These are phyloP conservation scores for Diaphora mendica DNA, from an alignment of 2,888 invertebrate genomes.

Conservation along the genomic window DNA sequence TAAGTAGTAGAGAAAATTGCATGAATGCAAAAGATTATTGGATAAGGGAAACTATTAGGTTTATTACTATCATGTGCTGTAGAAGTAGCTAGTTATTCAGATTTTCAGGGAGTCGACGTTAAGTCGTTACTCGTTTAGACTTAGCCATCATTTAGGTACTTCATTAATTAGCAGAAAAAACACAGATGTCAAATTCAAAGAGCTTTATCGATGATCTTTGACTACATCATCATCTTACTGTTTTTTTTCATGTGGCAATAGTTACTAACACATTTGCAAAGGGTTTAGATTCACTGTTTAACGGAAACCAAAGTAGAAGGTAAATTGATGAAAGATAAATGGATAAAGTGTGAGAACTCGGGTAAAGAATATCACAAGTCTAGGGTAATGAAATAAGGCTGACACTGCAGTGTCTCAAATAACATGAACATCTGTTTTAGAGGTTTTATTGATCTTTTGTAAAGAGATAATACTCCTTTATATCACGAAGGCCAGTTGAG, in stretches of 20 bases:
- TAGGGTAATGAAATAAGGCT: background rate
- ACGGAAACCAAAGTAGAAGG: background rate
- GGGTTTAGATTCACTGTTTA: background rate
- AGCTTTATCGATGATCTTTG: too few species aligned
- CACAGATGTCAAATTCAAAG: background rate
- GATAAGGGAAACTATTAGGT: too few species aligned
- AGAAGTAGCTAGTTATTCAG: too few species aligned
- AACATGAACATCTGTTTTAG: constrained; percentile 40
- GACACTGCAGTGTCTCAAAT: constrained; percentile 17
- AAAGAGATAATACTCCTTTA: constrained; percentile 32
- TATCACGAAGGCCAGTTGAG: constrained; percentile 42
- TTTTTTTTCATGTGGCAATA: too few species aligned
- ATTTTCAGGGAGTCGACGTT: too few species aligned
- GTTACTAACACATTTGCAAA: too few species aligned
- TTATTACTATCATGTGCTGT: too few species aligned
- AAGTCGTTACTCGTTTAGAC: background rate
- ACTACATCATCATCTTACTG: too few species aligned
- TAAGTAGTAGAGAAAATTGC: too few species aligned
- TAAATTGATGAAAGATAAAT: background rate
- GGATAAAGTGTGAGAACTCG: background rate
- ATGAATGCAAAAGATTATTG: too few species aligned
- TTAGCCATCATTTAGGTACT: too few species aligned
- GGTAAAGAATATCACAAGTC: background rate
- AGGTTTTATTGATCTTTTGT: constrained; percentile 41
- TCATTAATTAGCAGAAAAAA: background rate